Evolutionary conservation across 2,797 vertebrate genomes (phyloP).

Genomic region (Catharus ustulatus): DNA sequence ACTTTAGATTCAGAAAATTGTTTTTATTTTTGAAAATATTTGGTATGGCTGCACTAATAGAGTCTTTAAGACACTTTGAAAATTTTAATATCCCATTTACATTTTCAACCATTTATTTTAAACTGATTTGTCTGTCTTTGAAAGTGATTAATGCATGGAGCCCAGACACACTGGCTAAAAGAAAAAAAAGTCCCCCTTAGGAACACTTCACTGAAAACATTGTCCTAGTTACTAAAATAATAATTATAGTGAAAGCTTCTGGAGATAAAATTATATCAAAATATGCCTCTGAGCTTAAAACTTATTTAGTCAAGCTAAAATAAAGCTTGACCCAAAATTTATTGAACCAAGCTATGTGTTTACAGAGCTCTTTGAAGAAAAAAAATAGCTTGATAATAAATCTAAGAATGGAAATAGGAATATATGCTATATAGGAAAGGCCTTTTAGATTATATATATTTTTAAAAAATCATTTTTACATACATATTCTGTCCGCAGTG

Average conservation of each 20-base stretch:
- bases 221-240: constrained; percentile 43
- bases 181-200: constrained; percentile 1
- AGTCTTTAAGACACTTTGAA: neutral
- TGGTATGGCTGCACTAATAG: neutral
- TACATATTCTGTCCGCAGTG: neutral
- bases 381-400: neutral
- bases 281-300: constrained; percentile 43
- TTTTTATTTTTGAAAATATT: neutral
- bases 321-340: constrained; percentile 19
- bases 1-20: neutral
- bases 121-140: constrained; percentile 50
- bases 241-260: constrained; percentile 37
- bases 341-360: neutral
- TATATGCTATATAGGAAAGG: neutral
- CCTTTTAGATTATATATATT: neutral
- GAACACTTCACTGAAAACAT: constrained; percentile 39
- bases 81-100: constrained; percentile 27
- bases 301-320: constrained; percentile 42
- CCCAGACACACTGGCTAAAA: constrained; percentile 31
- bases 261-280: constrained; percentile 48
- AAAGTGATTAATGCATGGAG: constrained; percentile 61
- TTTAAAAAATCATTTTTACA: neutral
- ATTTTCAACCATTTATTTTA: constrained; percentile 40
- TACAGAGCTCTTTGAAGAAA: neutral
- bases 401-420: neutral